phyloP scores from a whole-genome alignment of 2,888 invertebrate species.

The Cryptus armator region DNA sequence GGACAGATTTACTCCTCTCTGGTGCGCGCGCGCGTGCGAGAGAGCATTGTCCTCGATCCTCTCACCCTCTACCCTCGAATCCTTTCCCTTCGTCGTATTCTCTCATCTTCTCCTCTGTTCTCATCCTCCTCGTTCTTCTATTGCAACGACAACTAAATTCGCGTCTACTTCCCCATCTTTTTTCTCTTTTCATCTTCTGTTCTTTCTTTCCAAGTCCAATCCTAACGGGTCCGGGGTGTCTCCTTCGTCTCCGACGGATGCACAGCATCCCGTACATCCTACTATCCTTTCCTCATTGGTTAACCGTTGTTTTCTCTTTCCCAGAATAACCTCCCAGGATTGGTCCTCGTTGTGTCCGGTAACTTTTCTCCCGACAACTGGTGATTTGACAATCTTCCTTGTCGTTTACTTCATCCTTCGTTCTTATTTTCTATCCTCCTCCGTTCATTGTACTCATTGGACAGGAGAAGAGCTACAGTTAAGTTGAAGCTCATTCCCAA shows the following conservation, averaged over 20 bases:
- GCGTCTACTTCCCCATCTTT: conserved; percentile 46
- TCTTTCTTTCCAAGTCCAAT: conserved; percentile 41
- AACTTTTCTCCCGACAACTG: conserved; percentile 30
- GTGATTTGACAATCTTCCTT: conserved; percentile 62
- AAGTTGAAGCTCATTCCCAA: conserved; percentile 6
- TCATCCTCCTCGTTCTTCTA: conserved; percentile 12
- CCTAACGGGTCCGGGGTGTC: not conserved
- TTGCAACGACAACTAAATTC: conserved; percentile 58
- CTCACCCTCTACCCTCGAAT: conserved; percentile 41
- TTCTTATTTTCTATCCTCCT: not conserved
- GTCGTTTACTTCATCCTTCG: not conserved
- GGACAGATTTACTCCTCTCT: conserved; percentile 77
- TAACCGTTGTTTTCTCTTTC: conserved; percentile 9
- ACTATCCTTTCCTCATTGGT: not conserved
- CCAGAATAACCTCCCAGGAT: not conserved
- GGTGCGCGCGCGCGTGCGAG: conserved; percentile 52
- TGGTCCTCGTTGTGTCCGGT: conserved; percentile 5
- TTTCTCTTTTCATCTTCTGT: conserved; percentile 33
- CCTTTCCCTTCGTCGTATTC: conserved; percentile 35
- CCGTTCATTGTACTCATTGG: not conserved
- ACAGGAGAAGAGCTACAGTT: not conserved
- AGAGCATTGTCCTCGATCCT: conserved; percentile 65
- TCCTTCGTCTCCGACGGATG: not conserved
- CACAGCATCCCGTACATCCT: conserved; percentile 7
- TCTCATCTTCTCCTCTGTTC: conserved; percentile 25